These are phyloP conservation scores for Thalassophryne amazonica DNA, from an alignment of 2,797 vertebrate species.

Conservation along the genomic window DNA sequence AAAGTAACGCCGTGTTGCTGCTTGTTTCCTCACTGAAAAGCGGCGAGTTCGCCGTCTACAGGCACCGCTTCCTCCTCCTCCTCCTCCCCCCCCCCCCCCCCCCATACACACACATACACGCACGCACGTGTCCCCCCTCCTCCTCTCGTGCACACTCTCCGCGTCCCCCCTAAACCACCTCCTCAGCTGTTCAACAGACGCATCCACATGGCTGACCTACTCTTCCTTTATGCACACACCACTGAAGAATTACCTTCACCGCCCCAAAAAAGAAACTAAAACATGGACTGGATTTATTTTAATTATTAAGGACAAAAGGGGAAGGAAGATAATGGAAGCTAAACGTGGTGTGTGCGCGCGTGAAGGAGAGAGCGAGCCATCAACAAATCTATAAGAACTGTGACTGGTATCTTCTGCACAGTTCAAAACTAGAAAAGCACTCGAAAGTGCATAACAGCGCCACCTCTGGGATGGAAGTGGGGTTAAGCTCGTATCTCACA, in stretches of 20 bases:
- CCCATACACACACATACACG: slow-evolving; percentile 54
- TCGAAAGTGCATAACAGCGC: too few relatives aligned
- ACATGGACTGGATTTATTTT: slow-evolving; percentile 85
- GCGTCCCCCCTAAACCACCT: slow-evolving; percentile 57
- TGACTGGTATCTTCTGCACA: too few relatives aligned
- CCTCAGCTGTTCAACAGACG: slow-evolving; percentile 85
- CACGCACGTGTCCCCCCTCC: slow-evolving; percentile 48
- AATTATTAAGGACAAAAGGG: slow-evolving; percentile 62
- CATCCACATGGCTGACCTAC: slow-evolving; percentile 91
- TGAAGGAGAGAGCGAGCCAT: not conserved
- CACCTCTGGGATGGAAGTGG: too few relatives aligned
- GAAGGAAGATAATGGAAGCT: slow-evolving; percentile 3
- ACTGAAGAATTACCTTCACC: slow-evolving; percentile 76
- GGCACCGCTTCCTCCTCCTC: slow-evolving; percentile 72
- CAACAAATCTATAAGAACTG: too few relatives aligned
- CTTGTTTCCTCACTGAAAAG: slow-evolving; percentile 75
- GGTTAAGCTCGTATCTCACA: too few relatives aligned
- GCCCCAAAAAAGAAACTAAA: slow-evolving; percentile 78
- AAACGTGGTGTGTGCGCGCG: not conserved
- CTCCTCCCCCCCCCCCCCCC: slow-evolving; percentile 37
- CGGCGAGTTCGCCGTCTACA: slow-evolving; percentile 77
- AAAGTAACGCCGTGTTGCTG: slow-evolving; percentile 61
- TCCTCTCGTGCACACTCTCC: slow-evolving; percentile 65
- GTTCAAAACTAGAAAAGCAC: too few relatives aligned
- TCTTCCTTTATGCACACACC: slow-evolving; percentile 85